Conservation (phyloP, 2,888 invertebrate species). For the Oligia fasciuncula region DNA sequence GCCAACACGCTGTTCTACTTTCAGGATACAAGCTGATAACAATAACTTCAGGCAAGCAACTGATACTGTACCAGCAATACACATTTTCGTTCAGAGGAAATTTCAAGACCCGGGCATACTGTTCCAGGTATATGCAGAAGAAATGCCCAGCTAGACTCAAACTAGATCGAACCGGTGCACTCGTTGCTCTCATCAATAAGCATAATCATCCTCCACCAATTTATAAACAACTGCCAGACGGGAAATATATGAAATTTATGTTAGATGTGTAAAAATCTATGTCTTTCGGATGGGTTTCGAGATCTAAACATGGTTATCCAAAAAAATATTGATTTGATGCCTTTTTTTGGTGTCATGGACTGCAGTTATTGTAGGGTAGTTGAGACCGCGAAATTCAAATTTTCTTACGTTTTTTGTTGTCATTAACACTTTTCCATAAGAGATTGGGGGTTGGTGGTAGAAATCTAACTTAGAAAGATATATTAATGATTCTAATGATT, state of each 20-base stretch:
- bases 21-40: slow-evolving; percentile 33
- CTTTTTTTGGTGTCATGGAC: too few species aligned
- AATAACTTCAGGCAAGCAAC: slow-evolving; percentile 48
- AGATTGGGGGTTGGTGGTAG: too few species aligned
- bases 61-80: slow-evolving; percentile 53
- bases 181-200: not conserved
- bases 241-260: slow-evolving; percentile 15
- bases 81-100: slow-evolving; percentile 49
- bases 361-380: too few species aligned
- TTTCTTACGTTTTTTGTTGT: too few species aligned
- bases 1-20: slow-evolving; percentile 2
- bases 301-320: too few species aligned
- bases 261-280: not conserved
- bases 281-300: too few species aligned
- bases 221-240: slow-evolving; percentile 2
- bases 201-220: slow-evolving; percentile 42
- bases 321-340: too few species aligned
- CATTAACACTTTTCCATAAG: too few species aligned
- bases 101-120: slow-evolving; percentile 17
- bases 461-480: too few species aligned
- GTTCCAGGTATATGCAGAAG: slow-evolving; percentile 34
- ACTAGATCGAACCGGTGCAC: slow-evolving; percentile 7
- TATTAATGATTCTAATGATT: too few species aligned
- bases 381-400: too few species aligned
- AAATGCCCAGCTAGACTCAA: slow-evolving; percentile 34